phyloP scores from a whole-genome alignment of 2,888 invertebrate species.

The Sarcophaga variegata region DNA sequence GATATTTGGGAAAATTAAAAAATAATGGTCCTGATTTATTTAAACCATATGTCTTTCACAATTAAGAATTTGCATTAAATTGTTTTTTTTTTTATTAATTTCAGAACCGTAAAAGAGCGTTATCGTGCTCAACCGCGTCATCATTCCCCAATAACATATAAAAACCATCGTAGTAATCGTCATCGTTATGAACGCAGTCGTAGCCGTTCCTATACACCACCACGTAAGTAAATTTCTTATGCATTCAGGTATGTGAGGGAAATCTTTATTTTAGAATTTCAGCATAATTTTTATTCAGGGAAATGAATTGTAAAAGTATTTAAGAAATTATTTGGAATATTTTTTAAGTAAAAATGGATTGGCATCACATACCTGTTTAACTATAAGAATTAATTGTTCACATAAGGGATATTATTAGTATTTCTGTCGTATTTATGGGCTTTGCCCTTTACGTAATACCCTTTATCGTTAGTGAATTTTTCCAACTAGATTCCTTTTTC shows the following conservation, averaged over 20 bases:
- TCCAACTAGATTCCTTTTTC: no score
- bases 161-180: constrained; percentile 71
- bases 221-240: constrained; percentile 72
- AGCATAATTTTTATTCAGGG: neutral
- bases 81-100: neutral
- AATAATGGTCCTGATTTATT: no score
- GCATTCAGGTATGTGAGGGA: neutral
- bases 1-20: no score
- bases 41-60: no score
- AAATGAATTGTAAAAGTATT: no score
- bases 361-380: no score
- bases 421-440: neutral
- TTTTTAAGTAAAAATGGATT: neutral
- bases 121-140: constrained; percentile 71
- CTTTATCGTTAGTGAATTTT: no score
- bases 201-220: constrained; percentile 77
- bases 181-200: constrained; percentile 75
- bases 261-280: neutral
- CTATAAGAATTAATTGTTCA: no score
- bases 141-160: constrained; percentile 73
- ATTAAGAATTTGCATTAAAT: constrained; percentile 10
- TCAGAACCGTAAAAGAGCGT: constrained; percentile 71
- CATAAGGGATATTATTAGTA: no score
- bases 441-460: neutral
- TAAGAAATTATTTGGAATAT: no score